Evolutionary conservation across 2,113 vertebrate species (phyloP).

Genomic region (Entomyzon cyanotis): DNA sequence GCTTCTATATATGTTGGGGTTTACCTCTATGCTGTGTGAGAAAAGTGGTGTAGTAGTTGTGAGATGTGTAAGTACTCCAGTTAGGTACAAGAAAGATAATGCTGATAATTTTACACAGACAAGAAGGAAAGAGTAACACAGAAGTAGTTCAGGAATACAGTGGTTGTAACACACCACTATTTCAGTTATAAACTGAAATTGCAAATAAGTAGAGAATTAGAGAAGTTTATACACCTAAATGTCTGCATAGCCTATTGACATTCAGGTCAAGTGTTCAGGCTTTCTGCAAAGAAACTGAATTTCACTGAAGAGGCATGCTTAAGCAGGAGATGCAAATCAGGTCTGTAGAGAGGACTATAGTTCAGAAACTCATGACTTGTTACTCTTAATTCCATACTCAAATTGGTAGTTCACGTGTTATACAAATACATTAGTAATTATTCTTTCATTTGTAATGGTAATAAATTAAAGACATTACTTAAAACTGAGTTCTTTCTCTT

Average conservation of each 20-base stretch:
- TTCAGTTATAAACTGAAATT: background rate
- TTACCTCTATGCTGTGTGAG: rapidly evolving
- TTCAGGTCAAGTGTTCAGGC: background rate
- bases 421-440: background rate
- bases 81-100: background rate
- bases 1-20: background rate
- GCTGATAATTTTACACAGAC: background rate
- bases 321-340: background rate
- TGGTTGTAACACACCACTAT: rapidly evolving
- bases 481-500: background rate
- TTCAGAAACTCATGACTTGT: background rate
- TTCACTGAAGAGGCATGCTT: background rate
- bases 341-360: background rate
- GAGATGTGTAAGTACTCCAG: background rate
- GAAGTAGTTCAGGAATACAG: background rate
- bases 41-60: background rate
- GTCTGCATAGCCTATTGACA: background rate
- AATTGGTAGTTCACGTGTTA: background rate
- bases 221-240: background rate
- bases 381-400: background rate
- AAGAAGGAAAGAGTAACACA: background rate
- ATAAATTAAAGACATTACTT: background rate
- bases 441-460: background rate
- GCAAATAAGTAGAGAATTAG: background rate
- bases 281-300: background rate